These are phyloP conservation scores for Macropus fuliginosus DNA, from an alignment of 2,797 vertebrate species.

Conservation along the genomic window DNA sequence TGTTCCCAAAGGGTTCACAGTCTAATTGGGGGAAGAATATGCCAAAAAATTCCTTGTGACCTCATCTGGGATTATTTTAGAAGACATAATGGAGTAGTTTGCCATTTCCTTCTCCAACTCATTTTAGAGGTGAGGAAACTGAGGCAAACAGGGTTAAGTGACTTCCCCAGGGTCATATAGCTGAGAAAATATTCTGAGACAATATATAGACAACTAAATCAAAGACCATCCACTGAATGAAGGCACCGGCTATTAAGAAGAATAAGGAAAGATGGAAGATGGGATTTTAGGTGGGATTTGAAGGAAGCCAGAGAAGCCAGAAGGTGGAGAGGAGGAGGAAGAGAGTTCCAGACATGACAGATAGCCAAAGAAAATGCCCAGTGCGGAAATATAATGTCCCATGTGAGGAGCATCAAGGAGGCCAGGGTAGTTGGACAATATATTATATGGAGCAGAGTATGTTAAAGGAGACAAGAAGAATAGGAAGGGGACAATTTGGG, in stretches of 20 bases:
- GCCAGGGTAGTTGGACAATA: neutral
- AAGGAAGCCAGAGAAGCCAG: too few relatives aligned
- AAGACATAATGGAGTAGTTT: too few relatives aligned
- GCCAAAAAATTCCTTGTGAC: too few relatives aligned
- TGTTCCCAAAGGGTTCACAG: neutral
- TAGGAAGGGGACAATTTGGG: neutral
- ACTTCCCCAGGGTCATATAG: too few relatives aligned
- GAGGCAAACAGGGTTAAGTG: too few relatives aligned
- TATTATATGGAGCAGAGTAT: neutral
- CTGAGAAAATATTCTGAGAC: neutral
- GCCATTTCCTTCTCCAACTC: too few relatives aligned
- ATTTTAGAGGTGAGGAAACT: too few relatives aligned
- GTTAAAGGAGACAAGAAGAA: neutral
- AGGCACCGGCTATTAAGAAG: neutral
- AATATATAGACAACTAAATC: neutral
- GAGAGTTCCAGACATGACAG: neutral
- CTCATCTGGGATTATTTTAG: too few relatives aligned
- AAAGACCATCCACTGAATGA: neutral
- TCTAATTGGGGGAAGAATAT: too few relatives aligned
- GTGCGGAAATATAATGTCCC: neutral
- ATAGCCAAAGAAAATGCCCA: neutral
- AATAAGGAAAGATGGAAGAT: neutral
- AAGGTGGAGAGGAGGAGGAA: too few relatives aligned
- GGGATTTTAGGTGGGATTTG: neutral
- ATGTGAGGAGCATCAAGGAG: neutral